Evolutionary conservation across 2,888 invertebrate genomes (phyloP), one percentile per base, ranked within the genome.

Genomic region (Beris chalybata): DNA sequence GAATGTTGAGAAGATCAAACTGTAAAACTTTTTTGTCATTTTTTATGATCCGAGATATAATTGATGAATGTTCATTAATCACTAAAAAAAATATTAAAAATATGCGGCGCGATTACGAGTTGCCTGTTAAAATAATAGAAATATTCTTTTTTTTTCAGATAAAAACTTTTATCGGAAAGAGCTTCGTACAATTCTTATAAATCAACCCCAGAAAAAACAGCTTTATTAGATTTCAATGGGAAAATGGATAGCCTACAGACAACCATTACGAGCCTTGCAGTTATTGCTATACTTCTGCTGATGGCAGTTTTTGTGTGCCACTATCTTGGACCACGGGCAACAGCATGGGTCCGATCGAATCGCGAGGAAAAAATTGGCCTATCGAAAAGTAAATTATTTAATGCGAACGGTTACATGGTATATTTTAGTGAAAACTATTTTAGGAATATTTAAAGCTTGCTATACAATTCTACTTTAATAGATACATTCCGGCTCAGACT

Each of bases 321-420:
- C 67, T 80, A 77, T 67, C 71, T 80, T 58, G 79, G 78, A 30
- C 78, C 79, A 32, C 75, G 76, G 50, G 77, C 78, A 38, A 75
- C 77, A 66, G 76, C 76, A 57, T 81, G 81, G 80, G 74, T 79
- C 71, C 73, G 77, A 31, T 78, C 80, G 44, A 81, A 77, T 72
- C 78, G 79, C 59, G 81, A 81, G 71, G 81, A 81, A 68, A 81
- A 81, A 73, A 79, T 81, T 70, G 79, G 81, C 2, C 69, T 81
- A 48, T 81, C 81, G 29, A 78, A 80, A 56, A 78, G 79, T 64
- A 79, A 80, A 71, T 76, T 86, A 67, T 87, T 86, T 74, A 86
- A 87, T 75, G 85, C 87, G 30, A 87, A 88, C 74, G 88, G 88
- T 71, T 87, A 85, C 75, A 81, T 88, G 83, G 88, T 88, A 77